Base-by-base conservation (phyloP, 2,113 vertebrate species). In the Sporophila hypoxantha region DNA sequence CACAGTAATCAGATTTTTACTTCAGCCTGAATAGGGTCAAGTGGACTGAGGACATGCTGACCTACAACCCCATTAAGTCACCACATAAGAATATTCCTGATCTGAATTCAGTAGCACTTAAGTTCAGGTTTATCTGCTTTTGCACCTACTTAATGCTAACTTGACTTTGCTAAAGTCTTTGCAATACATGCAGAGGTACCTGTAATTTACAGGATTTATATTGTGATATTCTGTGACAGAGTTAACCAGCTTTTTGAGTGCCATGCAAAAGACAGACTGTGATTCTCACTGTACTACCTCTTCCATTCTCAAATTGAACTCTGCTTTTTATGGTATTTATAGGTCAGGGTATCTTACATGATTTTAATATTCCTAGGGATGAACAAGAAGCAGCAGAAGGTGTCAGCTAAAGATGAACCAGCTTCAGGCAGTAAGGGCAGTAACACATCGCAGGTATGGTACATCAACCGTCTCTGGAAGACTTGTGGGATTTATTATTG, bases 331-430 rank as follows among this genome's bases (percentile, higher is more conserved):
- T 44, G 22, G 15, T 84, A 44, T 74, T 70, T 52, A 18, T 66
- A 55, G 70, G 21, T 12, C n/a, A 84, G 29, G 18, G 17, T 89
- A 49, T 59, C 79, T 94, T 76, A 95, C 20, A 52, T 89, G 12
- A 76, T 71, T 80, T 87, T 94, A 42, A 64, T 96, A 61, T 96
- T 94, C 89, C 78, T 93, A 98, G 98, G 98, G 98, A 98, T 98
- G 97, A 98, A 98, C 95, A 98, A 98, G 97, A 98, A 98, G 92
- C 97, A 97, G 94, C 98, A 98, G 98, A 98, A 98, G 95, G 96
- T 98, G 87, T 96, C 98, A 90, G 96, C 98, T 93, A 98, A 98
- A 96, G 98, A 98, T 81, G 98, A 98, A 86, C 97, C 96, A 64
- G 95, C 98, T 82, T 98, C 98, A 61, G 96, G 96, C 96, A 98